Conservation (phyloP, 1,140 invertebrate genomes). For the Drosophila kurseongensis region DNA sequence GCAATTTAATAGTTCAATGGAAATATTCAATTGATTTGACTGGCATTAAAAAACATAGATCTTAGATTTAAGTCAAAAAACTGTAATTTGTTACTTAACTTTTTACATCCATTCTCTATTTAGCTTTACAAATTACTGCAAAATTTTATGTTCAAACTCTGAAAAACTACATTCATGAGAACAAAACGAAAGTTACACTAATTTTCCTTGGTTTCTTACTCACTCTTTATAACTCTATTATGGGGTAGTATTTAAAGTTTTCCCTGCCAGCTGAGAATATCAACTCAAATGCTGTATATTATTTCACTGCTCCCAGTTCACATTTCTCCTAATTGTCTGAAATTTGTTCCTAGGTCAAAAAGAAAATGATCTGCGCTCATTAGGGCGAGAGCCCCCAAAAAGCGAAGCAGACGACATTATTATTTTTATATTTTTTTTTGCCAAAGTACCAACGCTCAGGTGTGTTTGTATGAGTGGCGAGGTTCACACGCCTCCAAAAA, state of each 20-base stretch:
- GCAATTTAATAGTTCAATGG: not conserved
- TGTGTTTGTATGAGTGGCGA: conserved; percentile 17
- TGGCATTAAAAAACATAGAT: not conserved
- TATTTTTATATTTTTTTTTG: conserved; percentile 6
- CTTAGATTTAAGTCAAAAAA: not conserved
- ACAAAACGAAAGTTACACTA: conserved; percentile 18
- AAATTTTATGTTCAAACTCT: too few species aligned
- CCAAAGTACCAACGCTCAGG: not conserved
- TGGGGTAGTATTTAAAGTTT: not conserved
- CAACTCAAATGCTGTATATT: conserved; percentile 9
- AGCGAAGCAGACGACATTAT: conserved; percentile 50
- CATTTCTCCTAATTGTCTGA: conserved; percentile 62
- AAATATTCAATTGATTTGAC: not conserved
- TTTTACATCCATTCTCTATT: too few species aligned
- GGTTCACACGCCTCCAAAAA: conserved; percentile 68
- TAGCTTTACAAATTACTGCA: not conserved
- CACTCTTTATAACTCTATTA: conserved; percentile 26
- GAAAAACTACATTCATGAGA: not conserved
- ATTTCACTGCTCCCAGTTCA: conserved; percentile 34
- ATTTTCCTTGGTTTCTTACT: not conserved
- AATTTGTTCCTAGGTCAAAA: conserved; percentile 58
- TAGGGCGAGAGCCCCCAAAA: conserved; percentile 33
- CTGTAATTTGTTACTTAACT: too few species aligned
- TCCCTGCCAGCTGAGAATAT: conserved; percentile 17
- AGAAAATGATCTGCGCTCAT: conserved; percentile 74